Percentiles rank a stretch among this genome's conserved stretches.
phyloP scores from a whole-genome alignment of 2,888 invertebrate species.

The Catonia carolina region DNA sequence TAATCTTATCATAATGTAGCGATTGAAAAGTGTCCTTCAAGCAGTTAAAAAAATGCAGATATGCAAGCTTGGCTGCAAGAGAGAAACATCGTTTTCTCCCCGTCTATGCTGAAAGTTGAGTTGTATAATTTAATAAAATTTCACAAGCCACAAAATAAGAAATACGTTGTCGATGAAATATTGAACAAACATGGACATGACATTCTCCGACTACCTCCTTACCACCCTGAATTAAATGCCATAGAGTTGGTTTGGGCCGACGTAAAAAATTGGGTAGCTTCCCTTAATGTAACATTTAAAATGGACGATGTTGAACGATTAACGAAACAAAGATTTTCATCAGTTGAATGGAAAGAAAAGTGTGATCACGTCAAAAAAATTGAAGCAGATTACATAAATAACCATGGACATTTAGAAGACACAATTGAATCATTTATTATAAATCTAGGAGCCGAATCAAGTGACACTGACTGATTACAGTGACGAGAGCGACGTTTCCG shows the following conservation, averaged over 20 bases:
- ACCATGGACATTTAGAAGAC: no score
- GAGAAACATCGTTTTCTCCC: background rate
- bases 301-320: no score
- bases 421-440: no score
- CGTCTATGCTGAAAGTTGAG: background rate
- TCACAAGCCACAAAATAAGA: background rate
- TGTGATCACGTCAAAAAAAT: no score
- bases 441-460: no score
- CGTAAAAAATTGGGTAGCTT: slow-evolving; percentile 22
- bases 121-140: slow-evolving; percentile 1
- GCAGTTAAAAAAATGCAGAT: background rate
- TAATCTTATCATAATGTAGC: slow-evolving; percentile 8
- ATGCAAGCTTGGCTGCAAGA: slow-evolving; percentile 8
- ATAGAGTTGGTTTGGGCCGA: slow-evolving; percentile 17
- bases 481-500: no score
- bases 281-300: slow-evolving; percentile 5
- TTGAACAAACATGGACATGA: background rate
- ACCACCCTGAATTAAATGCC: slow-evolving; percentile 18
- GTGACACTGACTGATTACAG: no score
- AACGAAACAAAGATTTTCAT: no score
- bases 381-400: no score
- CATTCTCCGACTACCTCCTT: slow-evolving; percentile 9
- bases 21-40: slow-evolving; percentile 10
- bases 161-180: slow-evolving; percentile 13
- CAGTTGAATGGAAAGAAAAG: no score